Evolutionary conservation across 2,113 vertebrate species (phyloP), one percentile per base, ranked within the genome.

Genomic region (Eonycteris spelaea): DNA sequence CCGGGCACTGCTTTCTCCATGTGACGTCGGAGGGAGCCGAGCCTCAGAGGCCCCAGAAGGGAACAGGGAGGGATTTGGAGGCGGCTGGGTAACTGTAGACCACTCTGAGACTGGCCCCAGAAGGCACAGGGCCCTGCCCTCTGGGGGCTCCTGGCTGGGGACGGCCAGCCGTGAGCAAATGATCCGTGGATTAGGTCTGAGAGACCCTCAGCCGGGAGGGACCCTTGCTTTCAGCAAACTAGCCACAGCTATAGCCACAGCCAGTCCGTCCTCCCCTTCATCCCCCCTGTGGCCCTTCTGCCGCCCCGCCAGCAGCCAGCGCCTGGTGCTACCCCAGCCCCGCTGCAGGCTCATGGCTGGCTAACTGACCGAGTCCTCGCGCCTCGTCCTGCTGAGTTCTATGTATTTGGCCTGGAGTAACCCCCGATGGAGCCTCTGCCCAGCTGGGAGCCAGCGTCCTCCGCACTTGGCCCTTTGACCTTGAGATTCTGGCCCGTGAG

Each of bases 31-130:
- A 80, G 48, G 40, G 61, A 55, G 6, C 38, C 0, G 28, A 74
- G 33, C 48, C 13, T 59, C 59, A 51, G 26, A 61, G 40, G 38
- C 33, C 63, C 65, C 24, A 1, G 67, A 18, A 94, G 91, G 91
- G 1, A 24, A 59, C 43, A n/a, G 94, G 89, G 94, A 83, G 85
- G 83, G 80, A 82, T 83, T 85, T 61, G 94, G 95, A 97, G 24
- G 51, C 63, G 4, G 40, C 95, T 89, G 80, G 78, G 73, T 3
- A 83, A 67, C 91, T 2, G 13, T 45, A 4, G 7, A 38, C 45
- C 45, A 11, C 45, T 48, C 45, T 48, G 45, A 57, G 16, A 9
- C 33, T 5, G 0, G 5, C 33, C 40, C 45, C 2, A 1, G 43
- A 1, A 16, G 59, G 5, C 19, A 0, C 6, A 1, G 0, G 43